A percentile compares a stretch with the other conserved stretches of the same genome.
Conservation (phyloP, 2,113 vertebrate genomes). For the Muntiacus reevesi region DNA sequence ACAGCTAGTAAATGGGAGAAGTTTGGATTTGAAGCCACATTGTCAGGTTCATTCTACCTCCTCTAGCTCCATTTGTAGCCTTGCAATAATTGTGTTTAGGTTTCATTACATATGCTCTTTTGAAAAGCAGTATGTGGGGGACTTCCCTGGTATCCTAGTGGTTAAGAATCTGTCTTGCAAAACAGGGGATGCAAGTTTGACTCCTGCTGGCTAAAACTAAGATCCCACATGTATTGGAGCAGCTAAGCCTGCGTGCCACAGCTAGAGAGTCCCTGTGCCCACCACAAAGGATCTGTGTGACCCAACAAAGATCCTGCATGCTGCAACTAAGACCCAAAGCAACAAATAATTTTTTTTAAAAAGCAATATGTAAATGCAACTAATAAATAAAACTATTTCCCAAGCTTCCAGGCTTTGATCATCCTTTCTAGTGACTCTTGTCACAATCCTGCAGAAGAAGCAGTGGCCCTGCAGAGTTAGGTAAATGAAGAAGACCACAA, state of each 20-base stretch:
- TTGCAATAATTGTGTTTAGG: too few relatives aligned
- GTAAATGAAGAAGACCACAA: not conserved
- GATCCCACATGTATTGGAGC: not conserved
- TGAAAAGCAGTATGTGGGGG: not conserved
- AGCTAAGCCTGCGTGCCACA: not conserved
- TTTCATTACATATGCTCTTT: not conserved
- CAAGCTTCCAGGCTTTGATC: not conserved
- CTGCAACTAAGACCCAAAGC: not conserved
- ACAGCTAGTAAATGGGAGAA: accelerated
- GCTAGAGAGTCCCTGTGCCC: not conserved
- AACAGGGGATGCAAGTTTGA: not conserved
- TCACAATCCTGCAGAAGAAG: not conserved
- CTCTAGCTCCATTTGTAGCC: not conserved
- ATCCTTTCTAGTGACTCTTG: not conserved
- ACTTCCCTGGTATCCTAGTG: not conserved
- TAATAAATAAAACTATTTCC: not conserved
- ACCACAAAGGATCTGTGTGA: not conserved
- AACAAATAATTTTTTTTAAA: not conserved
- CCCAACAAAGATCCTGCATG: not conserved
- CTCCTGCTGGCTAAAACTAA: not conserved
- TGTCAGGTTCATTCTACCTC: accelerated
- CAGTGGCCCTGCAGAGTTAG: not conserved
- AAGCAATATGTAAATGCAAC: not conserved
- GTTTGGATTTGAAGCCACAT: not conserved
- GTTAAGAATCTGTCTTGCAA: not conserved